Evolutionary conservation across 1,140 invertebrate genomes (phyloP), one percentile per base, ranked within the genome.

Genomic region (Neelides sp.): DNA sequence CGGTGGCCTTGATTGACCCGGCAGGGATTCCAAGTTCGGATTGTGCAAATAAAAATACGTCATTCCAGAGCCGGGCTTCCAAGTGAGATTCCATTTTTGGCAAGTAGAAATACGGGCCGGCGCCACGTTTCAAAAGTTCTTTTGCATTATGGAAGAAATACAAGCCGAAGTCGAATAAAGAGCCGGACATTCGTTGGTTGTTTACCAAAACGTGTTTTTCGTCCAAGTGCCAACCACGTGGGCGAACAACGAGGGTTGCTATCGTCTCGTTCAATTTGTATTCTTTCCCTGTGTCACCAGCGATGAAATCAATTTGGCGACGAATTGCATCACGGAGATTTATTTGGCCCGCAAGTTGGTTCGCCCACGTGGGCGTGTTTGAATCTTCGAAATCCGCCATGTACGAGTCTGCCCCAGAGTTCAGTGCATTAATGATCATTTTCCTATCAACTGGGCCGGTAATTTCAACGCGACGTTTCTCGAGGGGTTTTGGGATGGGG

Each of bases 1-100:
- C 78, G 62, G 78, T 80, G 19, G 78, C 78, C 64, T 81, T 82
- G 46, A 81, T 79, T 5, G 74, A 75, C 15, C 77, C 77, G 48
- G 63, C 12, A 13, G 52, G 52, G 23, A 78, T 64, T 1, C 64
- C 65, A 12, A 82, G 64, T 63, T 72, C 67, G 1, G 71, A 64
- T 64, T 82, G 76, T 7, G 73, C 67, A 75, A 76, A 80, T 15
- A 70, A 64, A 62, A 82, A 82, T 48, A 83, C 77, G 13, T 78
- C 72, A 62, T 82, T 78, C 80, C 80, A 81, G 30, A 80, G 63
- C 57, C 68, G 65, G 1, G 79, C 79, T 67, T 82, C 56, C 10
- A 54, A 35, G 46, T 58, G 56, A 32, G 73, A 72, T 68, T 83
- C 78, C 15, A 83, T 45, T 66, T 83, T 82, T 0, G 79, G 78